Conservation (phyloP, 2,113 vertebrate genomes). For the Procavia capensis region DNA sequence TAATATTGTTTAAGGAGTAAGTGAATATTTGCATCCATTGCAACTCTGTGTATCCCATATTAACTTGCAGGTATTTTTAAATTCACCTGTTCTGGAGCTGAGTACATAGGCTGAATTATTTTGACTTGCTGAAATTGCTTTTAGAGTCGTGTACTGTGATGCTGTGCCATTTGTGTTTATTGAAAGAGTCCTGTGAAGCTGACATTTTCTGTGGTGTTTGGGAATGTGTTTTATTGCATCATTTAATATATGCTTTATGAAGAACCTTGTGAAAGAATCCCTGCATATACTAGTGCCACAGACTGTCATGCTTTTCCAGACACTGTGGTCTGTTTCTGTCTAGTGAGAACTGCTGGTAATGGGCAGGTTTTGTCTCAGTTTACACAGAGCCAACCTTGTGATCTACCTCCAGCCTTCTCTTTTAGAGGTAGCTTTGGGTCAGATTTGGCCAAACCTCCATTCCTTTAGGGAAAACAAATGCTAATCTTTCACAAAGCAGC, state of each 20-base stretch:
- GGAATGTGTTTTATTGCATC: background rate
- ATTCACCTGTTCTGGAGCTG: background rate
- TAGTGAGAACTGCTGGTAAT: background rate
- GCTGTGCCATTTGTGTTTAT: background rate
- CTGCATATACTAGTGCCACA: background rate
- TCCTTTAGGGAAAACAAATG: constrained; percentile 29
- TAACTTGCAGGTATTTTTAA: constrained; percentile 38
- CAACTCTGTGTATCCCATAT: background rate
- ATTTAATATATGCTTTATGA: background rate
- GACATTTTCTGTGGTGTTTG: constrained; percentile 13
- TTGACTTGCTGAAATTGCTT: constrained; percentile 31
- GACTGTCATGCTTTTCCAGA: background rate
- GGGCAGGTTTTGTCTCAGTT: constrained; percentile 17
- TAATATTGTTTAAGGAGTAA: constrained; percentile 33
- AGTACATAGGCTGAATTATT: background rate
- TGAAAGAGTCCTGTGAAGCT: background rate
- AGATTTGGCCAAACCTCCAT: background rate
- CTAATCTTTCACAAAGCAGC: constrained; percentile 37
- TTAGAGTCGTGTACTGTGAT: background rate
- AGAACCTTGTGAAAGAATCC: background rate
- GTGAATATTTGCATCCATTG: constrained; percentile 5
- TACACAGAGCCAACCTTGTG: constrained; percentile 14
- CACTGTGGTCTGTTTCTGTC: background rate
- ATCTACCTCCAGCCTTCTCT: constrained; percentile 16
- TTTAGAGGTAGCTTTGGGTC: constrained; percentile 3